Evolutionary conservation across 2,888 invertebrate species (phyloP), one percentile per base, ranked within the genome.

Genomic region (Melanostoma mellinum): DNA sequence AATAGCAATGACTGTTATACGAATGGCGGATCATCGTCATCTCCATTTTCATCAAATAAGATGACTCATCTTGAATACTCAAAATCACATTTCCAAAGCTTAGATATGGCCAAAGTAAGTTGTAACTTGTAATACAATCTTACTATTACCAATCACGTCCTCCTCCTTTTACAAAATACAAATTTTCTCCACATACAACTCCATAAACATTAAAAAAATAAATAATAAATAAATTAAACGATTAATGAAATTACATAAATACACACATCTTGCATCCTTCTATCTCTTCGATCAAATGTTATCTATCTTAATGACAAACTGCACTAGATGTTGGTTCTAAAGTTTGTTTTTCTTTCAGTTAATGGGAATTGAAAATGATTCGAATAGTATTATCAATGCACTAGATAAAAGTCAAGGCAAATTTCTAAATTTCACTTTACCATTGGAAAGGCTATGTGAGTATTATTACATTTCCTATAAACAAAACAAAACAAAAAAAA

Each of bases 401-500:
- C 88, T 90, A 89, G 90, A 90, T 86, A 90, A 90, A 87, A 90
- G 89, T 89, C 90, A 89, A 87, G 89, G 90, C 88, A 91, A 90
- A 87, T 88, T 90, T 87, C 88, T 90, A 88, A 89, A 90, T 89
- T 90, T 90, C 88, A 89, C 90, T 87, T 87, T 90, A 87, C 90
- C 89, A 87, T 86, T 89, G 90, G 90, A 90, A 86, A 88, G 90
- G 87, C 88, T 89, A 90, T 89, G 90, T 91, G 89, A 90, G 89
- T 89, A 88, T 87, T 53, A 73, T 73, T 72, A 72, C 71, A 76
- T 71, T 81, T 81, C 60, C 63, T 60, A 44, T 52, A 76, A 76
- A 60, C 48, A 56, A 42, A 61, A 60, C 55, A 3, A 63, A 69
- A 68, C 36, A 61, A 58, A 73, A 56, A 36, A 71, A 36, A 63